Base-by-base conservation (phyloP, 2,113 vertebrate genomes). In the Pluvianellus socialis region DNA sequence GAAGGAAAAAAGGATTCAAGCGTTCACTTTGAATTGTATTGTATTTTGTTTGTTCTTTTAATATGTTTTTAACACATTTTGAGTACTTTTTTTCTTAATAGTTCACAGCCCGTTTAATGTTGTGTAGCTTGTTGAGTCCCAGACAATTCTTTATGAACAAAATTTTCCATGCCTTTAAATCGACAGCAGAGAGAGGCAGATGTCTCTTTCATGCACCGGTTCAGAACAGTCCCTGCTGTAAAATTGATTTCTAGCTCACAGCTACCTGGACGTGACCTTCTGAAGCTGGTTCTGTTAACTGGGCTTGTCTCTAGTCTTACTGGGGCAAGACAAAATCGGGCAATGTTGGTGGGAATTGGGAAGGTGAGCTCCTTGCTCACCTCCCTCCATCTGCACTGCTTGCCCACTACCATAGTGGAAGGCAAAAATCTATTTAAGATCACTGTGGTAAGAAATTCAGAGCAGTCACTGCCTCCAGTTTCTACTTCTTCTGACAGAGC, bases 381-480 rank as follows among this genome's bases (percentile, higher is more conserved):
- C 26, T n/a, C 26, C 26, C 20, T 71, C 7, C 5, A 33, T 26
- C 33, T 58, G 12, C 53, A 33, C 26, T 80, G 3, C 27, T 73
- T 52, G 33, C 7, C 19, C 30, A n/a, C 4, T 62, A 35, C 35
- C 7, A 12, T 8, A 56, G 6, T 32, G 0, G 0, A 73, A 49
- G 38, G 28, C 14, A 90, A 74, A 82, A 30, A 18, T 33, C 3
- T 30, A 11, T 79, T 73, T 83, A 79, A 61, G 28, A 61, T 10
- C 6, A 10, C 10, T 16, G 5, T 14, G 40, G 27, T 50, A 53
- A 72, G 59, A 92, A 68, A 86, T 38, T 42, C 32, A 61, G 26
- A 79, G 30, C 10, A 74, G 18, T 59, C 88, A 45, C 28, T 79
- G 38, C 4, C 32, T 26, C 24, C 44, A 18, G 11, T 63, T 88